Percentiles rank a stretch among this genome's conserved stretches.
These are phyloP conservation scores for Penaeus vannamei DNA, from an alignment of 1,140 invertebrate species.

Conservation along the genomic window DNA sequence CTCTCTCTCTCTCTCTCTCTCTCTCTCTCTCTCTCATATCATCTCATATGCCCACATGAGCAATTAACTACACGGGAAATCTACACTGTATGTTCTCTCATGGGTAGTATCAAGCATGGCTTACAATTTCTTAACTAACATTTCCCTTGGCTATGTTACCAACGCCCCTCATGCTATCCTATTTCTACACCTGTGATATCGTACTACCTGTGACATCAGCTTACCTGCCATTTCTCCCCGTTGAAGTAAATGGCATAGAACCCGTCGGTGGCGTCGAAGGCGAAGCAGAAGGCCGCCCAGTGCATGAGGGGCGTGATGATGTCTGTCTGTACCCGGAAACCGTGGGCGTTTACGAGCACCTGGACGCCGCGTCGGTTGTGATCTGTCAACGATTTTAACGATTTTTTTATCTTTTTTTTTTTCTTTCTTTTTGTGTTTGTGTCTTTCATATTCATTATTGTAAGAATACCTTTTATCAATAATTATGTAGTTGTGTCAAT, in stretches of 20 bases:
- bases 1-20: too few relatives aligned
- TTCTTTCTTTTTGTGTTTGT: too few relatives aligned
- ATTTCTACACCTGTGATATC: neutral
- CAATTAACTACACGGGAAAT: too few relatives aligned
- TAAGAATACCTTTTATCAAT: too few relatives aligned
- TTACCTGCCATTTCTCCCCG: conserved; percentile 39
- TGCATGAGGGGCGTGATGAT: conserved; percentile 56
- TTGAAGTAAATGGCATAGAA: conserved; percentile 48
- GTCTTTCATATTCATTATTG: neutral
- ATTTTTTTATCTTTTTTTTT: too few relatives aligned
- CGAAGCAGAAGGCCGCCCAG: conserved; percentile 60
- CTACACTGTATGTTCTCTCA: too few relatives aligned
- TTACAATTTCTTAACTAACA: too few relatives aligned
- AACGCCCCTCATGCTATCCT: too few relatives aligned
- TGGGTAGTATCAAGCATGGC: too few relatives aligned
- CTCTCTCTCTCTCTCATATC: neutral
- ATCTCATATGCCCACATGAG: neutral
- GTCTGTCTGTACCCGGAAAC: neutral
- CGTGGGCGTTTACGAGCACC: conserved; percentile 26
- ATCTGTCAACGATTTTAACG: conserved; percentile 41
- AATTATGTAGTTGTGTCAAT: too few relatives aligned
- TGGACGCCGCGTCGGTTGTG: conserved; percentile 59
- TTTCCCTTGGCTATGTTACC: too few relatives aligned
- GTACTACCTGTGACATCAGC: neutral
- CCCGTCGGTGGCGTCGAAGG: neutral